Conservation (phyloP, 2,888 invertebrate species). For the Pollenia labialis region DNA sequence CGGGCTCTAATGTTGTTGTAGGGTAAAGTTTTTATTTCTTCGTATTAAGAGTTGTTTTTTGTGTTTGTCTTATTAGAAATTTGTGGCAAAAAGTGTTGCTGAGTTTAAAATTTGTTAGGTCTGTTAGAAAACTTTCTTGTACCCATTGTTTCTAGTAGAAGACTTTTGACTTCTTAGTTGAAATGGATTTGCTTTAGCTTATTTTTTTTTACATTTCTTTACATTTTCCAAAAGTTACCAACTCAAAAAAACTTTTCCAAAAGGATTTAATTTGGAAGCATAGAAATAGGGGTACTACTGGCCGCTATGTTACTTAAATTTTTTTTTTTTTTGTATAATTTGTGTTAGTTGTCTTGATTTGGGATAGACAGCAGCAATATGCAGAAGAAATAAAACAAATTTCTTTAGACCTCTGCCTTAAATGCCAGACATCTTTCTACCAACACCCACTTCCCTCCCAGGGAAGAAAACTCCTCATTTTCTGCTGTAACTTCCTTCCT, state of each 20-base stretch:
- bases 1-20: not conserved
- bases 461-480: slow-evolving; percentile 18
- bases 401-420: slow-evolving; percentile 28
- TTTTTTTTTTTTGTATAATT: slow-evolving; percentile 47
- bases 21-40: not conserved
- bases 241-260: slow-evolving; percentile 2
- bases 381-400: slow-evolving; percentile 9
- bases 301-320: not conserved
- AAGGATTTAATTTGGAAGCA: not conserved
- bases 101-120: not conserved
- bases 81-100: slow-evolving; percentile 31
- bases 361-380: slow-evolving; percentile 64
- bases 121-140: slow-evolving; percentile 30
- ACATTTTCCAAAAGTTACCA: slow-evolving; percentile 24
- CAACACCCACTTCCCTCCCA: slow-evolving; percentile 53
- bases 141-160: not conserved
- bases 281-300: not conserved
- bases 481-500: slow-evolving; percentile 42
- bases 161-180: slow-evolving; percentile 11
- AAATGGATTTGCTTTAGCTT: not conserved
- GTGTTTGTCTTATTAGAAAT: not conserved
- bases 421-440: slow-evolving; percentile 25
- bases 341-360: slow-evolving; percentile 69
- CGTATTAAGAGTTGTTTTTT: not conserved
- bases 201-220: not conserved